phyloP scores from a whole-genome alignment of 2,888 invertebrate species.

The Chaitophorus viminalis region DNA sequence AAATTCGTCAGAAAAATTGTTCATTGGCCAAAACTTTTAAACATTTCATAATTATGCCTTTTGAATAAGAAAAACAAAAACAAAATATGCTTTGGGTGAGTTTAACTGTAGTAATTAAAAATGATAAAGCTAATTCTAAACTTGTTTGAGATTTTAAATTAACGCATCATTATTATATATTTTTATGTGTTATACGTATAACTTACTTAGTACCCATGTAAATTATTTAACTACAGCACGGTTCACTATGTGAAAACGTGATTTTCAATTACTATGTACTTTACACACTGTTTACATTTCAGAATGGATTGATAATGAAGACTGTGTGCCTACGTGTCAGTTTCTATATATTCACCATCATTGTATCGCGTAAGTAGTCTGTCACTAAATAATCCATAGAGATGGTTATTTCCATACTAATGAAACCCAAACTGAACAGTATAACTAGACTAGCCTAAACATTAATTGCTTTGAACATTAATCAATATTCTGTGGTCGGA shows the following conservation, averaged over 20 bases:
- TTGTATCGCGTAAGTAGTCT: conserved; percentile 48
- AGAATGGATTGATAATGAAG: conserved; percentile 60
- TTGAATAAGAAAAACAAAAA: neutral
- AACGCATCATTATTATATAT: no score
- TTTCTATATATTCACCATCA: conserved; percentile 20
- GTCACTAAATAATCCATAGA: neutral
- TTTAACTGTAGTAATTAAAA: neutral
- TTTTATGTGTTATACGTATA: neutral
- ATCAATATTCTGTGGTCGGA: conserved; percentile 53
- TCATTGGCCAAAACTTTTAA: no score
- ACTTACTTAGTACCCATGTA: neutral
- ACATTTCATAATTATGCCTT: neutral
- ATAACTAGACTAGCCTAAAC: conserved; percentile 14
- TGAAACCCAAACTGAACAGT: neutral
- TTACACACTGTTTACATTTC: conserved; percentile 31
- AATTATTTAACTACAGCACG: neutral
- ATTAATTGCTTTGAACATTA: conserved; percentile 54
- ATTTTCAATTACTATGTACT: neutral
- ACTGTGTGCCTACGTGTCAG: conserved; percentile 1
- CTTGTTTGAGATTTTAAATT: neutral
- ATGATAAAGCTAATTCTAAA: neutral
- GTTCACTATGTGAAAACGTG: neutral
- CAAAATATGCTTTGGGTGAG: no score
- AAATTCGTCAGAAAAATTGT: no score
- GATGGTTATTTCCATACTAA: conserved; percentile 34